Percentiles rank a stretch among this genome's conserved stretches.
Evolutionary conservation across 2,113 vertebrate genomes (phyloP).

Genomic region (Danionella cerebrum): DNA sequence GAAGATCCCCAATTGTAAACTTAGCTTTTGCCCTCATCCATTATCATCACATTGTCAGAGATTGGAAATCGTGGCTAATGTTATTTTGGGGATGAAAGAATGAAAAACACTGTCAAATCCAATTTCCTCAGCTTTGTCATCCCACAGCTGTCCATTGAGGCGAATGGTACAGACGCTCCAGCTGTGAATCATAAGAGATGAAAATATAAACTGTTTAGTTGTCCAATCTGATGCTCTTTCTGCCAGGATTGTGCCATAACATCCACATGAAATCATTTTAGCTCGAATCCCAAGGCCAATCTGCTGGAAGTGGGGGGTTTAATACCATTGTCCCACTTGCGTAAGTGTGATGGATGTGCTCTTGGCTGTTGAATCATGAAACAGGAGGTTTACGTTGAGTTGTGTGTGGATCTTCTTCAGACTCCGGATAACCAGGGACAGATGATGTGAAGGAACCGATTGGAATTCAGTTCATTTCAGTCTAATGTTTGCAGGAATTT

Average conservation of each 20-base stretch:
- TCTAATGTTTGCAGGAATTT: background rate
- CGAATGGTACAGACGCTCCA: constrained; percentile 28
- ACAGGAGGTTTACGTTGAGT: constrained; percentile 17
- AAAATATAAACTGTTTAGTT: constrained; percentile 50
- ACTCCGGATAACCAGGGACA: background rate
- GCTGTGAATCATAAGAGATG: constrained; percentile 37
- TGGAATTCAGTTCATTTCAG: constrained; percentile 15
- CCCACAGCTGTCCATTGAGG: constrained; percentile 38
- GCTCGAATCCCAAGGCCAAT: constrained; percentile 28
- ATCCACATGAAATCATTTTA: constrained; percentile 35
- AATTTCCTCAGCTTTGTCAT: constrained; percentile 37
- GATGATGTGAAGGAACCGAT: background rate
- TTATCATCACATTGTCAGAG: constrained; percentile 36
- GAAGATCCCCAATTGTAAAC: constrained; percentile 51
- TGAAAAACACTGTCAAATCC: constrained; percentile 49
- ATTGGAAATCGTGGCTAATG: constrained; percentile 43
- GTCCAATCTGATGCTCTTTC: constrained; percentile 21
- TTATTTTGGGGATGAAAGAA: constrained; percentile 47
- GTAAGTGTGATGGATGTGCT: constrained; percentile 17
- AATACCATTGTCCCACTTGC: constrained; percentile 5
- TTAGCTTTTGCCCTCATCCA: constrained; percentile 34
- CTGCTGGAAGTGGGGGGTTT: constrained; percentile 8
- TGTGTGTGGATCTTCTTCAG: background rate
- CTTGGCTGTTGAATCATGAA: constrained; percentile 10
- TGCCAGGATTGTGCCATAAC: constrained; percentile 33